phyloP scores from a whole-genome alignment of 2,888 invertebrate genomes.

The Eledone cirrhosa region DNA sequence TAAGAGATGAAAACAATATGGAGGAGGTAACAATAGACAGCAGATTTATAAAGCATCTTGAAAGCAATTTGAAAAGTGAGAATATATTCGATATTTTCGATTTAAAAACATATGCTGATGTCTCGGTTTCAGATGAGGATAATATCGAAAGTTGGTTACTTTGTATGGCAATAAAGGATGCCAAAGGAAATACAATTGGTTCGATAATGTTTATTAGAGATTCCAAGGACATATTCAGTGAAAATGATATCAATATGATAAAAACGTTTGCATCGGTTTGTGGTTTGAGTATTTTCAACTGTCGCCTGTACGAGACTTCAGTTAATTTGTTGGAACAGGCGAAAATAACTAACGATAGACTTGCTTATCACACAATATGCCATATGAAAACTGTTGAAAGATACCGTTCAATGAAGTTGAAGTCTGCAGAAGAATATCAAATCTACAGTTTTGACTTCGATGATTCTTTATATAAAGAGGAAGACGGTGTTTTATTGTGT shows the following conservation, averaged over 20 bases:
- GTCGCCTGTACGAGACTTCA: constrained; percentile 97
- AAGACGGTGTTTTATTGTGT: constrained; percentile 78
- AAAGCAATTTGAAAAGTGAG: too few relatives aligned
- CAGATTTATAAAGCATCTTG: too few relatives aligned
- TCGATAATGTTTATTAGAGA: constrained; percentile 49
- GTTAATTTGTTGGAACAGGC: constrained; percentile 96
- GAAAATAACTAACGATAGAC: constrained; percentile 92
- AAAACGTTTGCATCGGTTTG: constrained; percentile 94
- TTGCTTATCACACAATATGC: constrained; percentile 95
- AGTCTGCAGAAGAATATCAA: constrained; percentile 82
- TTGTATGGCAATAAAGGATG: too few relatives aligned
- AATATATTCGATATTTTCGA: too few relatives aligned
- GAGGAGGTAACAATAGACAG: too few relatives aligned
- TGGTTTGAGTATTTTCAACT: constrained; percentile 94
- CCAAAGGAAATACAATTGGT: constrained; percentile 66
- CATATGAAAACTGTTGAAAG: constrained; percentile 84
- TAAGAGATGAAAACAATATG: too few relatives aligned
- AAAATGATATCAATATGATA: constrained; percentile 3
- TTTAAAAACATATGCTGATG: too few relatives aligned
- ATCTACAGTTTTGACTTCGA: constrained; percentile 77
- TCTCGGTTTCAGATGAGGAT: too few relatives aligned
- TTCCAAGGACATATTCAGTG: constrained; percentile 35
- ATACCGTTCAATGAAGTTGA: constrained; percentile 77
- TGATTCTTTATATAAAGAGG: constrained; percentile 87
- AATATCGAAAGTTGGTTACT: too few relatives aligned